Evolutionary conservation across 2,888 invertebrate genomes (phyloP), one percentile per base, ranked within the genome.

Genomic region (Suillia variegata): DNA sequence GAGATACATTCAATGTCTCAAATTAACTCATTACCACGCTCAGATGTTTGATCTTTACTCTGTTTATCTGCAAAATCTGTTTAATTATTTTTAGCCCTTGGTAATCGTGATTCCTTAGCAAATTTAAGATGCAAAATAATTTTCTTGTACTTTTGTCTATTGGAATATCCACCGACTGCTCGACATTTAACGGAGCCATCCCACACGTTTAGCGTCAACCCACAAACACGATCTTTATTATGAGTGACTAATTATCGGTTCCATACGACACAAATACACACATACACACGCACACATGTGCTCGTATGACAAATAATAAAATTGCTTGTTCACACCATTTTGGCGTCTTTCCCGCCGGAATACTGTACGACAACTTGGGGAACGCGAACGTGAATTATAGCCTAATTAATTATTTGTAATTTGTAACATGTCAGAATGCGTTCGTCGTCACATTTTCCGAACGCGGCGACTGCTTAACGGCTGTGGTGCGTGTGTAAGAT

Each of bases 391-490:
- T 78, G 68, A 77, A 66, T 77, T 76, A 77, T 77, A 69, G 62
- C 57, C 67, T 69, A 72, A 78, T 78, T 78, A 75, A 77, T 78
- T 76, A 77, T 67, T 68, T 72, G 73, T 72, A 78, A 78, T 76
- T 76, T 70, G 71, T 68, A 68, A 67, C 67, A 67, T 66, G 71
- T 69, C 67, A 61, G 49, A 54, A 42, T 53, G 52, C 22, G 22
- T 22, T 52, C 54, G 26, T 51, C 38, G 18, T 31, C 55, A 21
- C 49, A n/a, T n/a, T n/a, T n/a, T n/a, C n/a, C n/a, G n/a, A n/a
- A n/a, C n/a, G n/a, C n/a, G n/a, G n/a, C 26, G 10, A 26, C 10
- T 10, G 24, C 12, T 51, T 24, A 31, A 20, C 10, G 49, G 5
- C 21, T 33, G 18, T 33, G 34, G 2, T 24, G 50, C 31, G 18